These are phyloP conservation scores for Strix aluco DNA, from an alignment of 2,113 vertebrate species.

Conservation along the genomic window DNA sequence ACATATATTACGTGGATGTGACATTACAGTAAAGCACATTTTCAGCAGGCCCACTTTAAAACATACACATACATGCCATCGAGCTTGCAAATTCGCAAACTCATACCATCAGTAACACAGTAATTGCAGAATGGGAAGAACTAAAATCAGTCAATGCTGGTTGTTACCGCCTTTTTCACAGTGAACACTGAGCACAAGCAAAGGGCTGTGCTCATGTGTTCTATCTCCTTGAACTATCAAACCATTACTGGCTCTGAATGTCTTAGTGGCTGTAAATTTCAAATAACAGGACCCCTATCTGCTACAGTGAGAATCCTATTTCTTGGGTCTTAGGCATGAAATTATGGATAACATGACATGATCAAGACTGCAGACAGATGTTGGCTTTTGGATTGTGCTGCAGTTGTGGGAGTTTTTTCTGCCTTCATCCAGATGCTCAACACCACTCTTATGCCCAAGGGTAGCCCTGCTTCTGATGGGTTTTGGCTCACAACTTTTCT, in stretches of 20 bases:
- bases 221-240: neutral
- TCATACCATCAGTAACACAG: neutral
- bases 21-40: neutral
- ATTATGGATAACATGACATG: neutral
- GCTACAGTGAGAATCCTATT: constrained; percentile 13
- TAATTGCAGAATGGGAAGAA: neutral
- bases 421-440: neutral
- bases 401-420: neutral
- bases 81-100: neutral
- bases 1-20: accelerated
- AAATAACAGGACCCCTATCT: neutral
- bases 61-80: neutral
- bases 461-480: neutral
- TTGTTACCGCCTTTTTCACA: neutral
- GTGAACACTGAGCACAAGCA: accelerated
- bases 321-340: neutral
- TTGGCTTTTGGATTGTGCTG: neutral
- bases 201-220: neutral
- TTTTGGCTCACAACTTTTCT: neutral
- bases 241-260: neutral
- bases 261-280: neutral
- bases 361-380: neutral
- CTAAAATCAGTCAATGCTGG: neutral
- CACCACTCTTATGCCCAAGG: accelerated
- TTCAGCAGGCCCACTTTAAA: neutral